phyloP scores from a whole-genome alignment of 2,113 vertebrate genomes.

The Tinamus guttatus region DNA sequence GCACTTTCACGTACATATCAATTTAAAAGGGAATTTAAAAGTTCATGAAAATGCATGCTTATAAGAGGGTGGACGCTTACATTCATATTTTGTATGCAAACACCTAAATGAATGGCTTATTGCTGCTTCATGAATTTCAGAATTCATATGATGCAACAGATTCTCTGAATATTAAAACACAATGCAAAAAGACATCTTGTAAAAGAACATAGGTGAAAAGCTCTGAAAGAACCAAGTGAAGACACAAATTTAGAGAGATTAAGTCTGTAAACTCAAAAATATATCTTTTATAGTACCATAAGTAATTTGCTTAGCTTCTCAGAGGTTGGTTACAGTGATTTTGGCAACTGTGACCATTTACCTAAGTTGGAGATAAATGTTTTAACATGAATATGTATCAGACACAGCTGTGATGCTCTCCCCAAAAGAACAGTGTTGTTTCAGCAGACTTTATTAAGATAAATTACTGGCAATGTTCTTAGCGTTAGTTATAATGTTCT shows the following conservation, averaged over 20 bases:
- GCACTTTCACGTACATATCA: not conserved
- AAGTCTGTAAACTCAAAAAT: not conserved
- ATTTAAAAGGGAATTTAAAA: not conserved
- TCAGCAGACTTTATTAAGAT: not conserved
- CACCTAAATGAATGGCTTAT: not conserved
- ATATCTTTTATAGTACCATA: not conserved
- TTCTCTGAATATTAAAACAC: not conserved
- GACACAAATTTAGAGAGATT: not conserved
- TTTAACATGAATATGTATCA: not conserved
- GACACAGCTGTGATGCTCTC: not conserved
- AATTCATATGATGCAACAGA: not conserved
- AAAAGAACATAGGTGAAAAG: not conserved
- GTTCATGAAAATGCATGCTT: not conserved
- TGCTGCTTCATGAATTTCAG: not conserved
- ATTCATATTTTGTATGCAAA: constrained; percentile 3
- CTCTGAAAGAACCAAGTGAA: not conserved
- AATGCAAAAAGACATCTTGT: not conserved
- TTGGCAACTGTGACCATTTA: not conserved
- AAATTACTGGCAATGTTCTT: not conserved
- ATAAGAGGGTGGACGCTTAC: not conserved
- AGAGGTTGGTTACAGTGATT: not conserved
- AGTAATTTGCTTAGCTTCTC: not conserved
- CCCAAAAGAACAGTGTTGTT: not conserved
- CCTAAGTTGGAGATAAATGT: not conserved
- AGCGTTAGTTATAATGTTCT: not conserved